Evolutionary conservation across 64 coral and sea anemone genomes (phyloP).

Genomic region (Trachythela sp.): DNA sequence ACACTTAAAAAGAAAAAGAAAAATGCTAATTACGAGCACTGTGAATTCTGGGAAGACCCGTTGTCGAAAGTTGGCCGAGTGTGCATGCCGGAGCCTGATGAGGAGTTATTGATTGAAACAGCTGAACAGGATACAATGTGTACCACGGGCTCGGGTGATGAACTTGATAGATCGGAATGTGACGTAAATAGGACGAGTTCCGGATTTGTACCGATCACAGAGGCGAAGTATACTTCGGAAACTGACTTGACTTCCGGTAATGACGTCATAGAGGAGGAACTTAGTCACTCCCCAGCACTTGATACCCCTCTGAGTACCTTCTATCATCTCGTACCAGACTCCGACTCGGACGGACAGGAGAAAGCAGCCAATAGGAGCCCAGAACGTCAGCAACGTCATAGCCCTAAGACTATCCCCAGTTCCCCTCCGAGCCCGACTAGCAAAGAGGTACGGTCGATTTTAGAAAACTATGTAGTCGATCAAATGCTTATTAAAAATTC

Average conservation of each 20-base stretch:
- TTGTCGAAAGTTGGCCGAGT: background rate
- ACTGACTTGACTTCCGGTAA: background rate
- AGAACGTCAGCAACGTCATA: background rate
- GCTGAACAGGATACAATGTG: background rate
- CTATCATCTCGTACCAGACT: background rate
- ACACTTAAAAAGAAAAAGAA: background rate
- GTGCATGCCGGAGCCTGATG: background rate
- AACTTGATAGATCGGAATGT: background rate
- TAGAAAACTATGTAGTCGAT: conserved; percentile 14
- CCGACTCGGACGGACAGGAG: background rate
- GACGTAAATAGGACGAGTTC: background rate
- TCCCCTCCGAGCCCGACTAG: conserved; percentile 3
- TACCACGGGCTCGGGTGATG: background rate
- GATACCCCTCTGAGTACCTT: conserved; percentile 10
- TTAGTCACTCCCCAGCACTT: conserved; percentile 11
- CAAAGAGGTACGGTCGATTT: conserved; percentile 1
- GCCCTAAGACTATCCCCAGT: background rate
- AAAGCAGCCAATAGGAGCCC: background rate
- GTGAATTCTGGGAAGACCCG: conserved; percentile 17
- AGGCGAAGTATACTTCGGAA: background rate
- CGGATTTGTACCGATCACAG: background rate
- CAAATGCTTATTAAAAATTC: conserved; percentile 14
- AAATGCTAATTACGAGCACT: background rate
- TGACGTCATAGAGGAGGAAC: background rate
- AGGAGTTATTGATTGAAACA: background rate